Evolutionary conservation across 2,113 vertebrate genomes (phyloP).

Genomic region (Bubo scandiacus): DNA sequence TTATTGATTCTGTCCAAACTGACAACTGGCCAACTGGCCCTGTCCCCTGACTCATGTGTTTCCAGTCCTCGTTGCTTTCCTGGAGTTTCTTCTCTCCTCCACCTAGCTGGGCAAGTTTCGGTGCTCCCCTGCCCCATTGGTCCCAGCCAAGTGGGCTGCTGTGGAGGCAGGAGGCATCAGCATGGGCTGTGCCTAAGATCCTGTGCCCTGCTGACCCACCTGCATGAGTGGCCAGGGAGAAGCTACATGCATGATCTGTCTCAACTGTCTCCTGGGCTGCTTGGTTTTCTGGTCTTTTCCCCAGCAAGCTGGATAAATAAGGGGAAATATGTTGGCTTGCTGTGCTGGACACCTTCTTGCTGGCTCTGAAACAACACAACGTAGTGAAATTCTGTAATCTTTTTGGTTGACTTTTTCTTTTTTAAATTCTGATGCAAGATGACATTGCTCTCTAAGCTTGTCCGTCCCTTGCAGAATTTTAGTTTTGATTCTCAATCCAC

Average conservation of each 20-base stretch:
- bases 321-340: neutral
- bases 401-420: neutral
- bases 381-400: neutral
- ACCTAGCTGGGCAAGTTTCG: neutral
- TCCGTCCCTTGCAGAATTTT: neutral
- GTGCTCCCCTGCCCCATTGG: neutral
- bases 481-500: neutral
- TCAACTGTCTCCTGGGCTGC: neutral
- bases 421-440: neutral
- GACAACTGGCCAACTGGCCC: neutral
- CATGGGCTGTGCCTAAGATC: accelerated
- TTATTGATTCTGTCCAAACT: neutral
- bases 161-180: neutral
- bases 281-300: neutral
- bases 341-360: neutral
- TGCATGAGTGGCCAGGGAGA: neutral
- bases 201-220: neutral
- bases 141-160: neutral
- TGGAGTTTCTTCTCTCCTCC: neutral
- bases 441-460: neutral
- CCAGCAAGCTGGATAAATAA: neutral
- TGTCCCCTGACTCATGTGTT: neutral
- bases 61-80: neutral
- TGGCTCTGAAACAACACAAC: neutral
- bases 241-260: neutral